Evolutionary conservation across 2,797 vertebrate species (phyloP).

Genomic region (Pseudocheirus occidentalis): DNA sequence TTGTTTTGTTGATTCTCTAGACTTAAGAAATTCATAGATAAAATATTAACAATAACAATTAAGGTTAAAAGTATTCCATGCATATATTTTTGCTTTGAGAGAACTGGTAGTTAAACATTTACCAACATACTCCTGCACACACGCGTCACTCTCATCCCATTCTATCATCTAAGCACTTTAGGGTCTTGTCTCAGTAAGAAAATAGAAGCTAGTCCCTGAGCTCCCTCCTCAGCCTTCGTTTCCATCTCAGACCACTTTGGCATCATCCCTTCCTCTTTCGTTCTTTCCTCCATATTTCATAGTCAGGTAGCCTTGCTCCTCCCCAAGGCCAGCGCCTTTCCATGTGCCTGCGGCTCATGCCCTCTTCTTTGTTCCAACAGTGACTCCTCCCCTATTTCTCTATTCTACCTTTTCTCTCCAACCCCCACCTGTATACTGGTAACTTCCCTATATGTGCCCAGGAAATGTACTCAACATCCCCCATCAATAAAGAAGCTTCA

Average conservation of each 20-base stretch:
- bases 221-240: background rate
- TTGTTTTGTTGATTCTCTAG: background rate
- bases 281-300: background rate
- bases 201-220: background rate
- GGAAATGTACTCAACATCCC: too few species aligned
- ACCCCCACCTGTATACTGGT: too few species aligned
- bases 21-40: background rate
- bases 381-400: background rate
- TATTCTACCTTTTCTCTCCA: background rate
- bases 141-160: background rate
- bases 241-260: background rate
- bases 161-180: background rate
- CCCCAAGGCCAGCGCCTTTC: rapidly evolving
- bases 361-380: background rate
- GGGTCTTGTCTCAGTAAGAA: background rate
- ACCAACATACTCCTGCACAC: background rate
- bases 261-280: too few species aligned
- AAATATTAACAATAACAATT: background rate
- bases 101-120: background rate
- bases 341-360: background rate
- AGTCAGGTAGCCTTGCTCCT: background rate
- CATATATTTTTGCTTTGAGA: background rate
- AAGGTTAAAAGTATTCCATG: background rate
- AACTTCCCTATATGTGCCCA: background rate
- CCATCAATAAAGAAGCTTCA: background rate